Base-by-base conservation (phyloP, 2,113 vertebrate species). In the Lasiurus cinereus region DNA sequence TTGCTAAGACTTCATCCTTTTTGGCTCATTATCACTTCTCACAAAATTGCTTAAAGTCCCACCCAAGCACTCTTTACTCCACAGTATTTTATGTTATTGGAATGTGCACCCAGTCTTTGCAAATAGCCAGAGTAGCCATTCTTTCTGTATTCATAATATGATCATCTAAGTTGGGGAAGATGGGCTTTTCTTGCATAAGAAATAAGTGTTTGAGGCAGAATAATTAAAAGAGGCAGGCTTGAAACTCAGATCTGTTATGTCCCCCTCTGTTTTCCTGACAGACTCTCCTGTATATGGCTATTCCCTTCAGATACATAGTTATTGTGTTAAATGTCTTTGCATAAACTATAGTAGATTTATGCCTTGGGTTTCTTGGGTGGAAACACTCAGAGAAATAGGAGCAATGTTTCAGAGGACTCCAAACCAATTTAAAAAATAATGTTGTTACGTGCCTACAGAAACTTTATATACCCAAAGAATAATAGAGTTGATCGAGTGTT, bases 401-500 rank as follows among this genome's bases (percentile, higher is more conserved):
- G 54, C 43, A 85, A 67, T 50, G 88, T 67, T 50, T 70, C 66
- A 95, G 94, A 91, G 2, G 0, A 95, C 72, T 88, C 8, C 46
- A 93, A 96, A 87, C 77, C 82, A 88, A 48, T 95, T 97, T 95
- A 93, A 67, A 66, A 90, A 91, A 88, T 90, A 87, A 80, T 54
- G 94, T 89, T 94, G 95, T 89, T 94, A 93, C 88, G 80, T 82
- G 36, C 87, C 90, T 46, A 39, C 73, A 84, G 36, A 88, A 92
- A 67, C 94, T 96, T 96, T 93, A 96, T 95, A 95, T 76, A 93
- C 90, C 74, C 73, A 95, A 96, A 98, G 96, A 97, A 97, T 97
- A 97, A 93, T 96, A 97, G 92, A 97, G 72, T 96, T 92, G 96
- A 96, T 96, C 64, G n/a, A 73, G 94, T 97, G 90, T 96, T 96